Evolutionary conservation across 2,113 vertebrate species (phyloP).

Genomic region (Carlito syrichta): DNA sequence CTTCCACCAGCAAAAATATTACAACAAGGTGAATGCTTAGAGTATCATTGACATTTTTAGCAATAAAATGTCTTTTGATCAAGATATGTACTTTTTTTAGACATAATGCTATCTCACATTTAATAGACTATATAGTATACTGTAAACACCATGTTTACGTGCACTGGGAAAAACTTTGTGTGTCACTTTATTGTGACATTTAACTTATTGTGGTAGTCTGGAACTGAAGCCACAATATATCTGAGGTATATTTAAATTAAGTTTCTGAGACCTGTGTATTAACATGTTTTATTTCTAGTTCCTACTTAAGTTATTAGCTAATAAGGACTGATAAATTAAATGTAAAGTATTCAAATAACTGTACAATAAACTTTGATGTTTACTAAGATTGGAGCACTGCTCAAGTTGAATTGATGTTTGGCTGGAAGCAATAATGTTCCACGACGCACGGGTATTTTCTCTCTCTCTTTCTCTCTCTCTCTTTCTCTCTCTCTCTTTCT

Average conservation of each 20-base stretch:
- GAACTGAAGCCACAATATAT: neutral
- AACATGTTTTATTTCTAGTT: neutral
- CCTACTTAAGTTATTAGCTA: constrained; percentile 15
- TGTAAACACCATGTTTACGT: neutral
- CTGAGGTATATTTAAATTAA: neutral
- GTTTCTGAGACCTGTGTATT: constrained; percentile 5
- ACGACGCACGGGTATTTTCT: too few species aligned
- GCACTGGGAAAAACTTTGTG: neutral
- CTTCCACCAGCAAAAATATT: too few species aligned
- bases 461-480: too few species aligned
- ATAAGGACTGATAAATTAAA: neutral
- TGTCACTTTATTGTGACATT: neutral
- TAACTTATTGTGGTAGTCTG: neutral
- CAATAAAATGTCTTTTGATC: too few species aligned
- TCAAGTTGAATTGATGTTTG: constrained; percentile 6
- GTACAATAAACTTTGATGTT: neutral
- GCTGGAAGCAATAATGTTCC: neutral
- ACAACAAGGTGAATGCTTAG: too few species aligned
- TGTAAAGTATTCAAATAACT: neutral
- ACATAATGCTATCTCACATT: too few species aligned
- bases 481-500: too few species aligned
- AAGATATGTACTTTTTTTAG: too few species aligned
- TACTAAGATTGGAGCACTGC: neutral
- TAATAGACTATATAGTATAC: too few species aligned
- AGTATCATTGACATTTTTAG: too few species aligned